Conservation (phyloP, 2,113 vertebrate species). For the Castor canadensis region DNA sequence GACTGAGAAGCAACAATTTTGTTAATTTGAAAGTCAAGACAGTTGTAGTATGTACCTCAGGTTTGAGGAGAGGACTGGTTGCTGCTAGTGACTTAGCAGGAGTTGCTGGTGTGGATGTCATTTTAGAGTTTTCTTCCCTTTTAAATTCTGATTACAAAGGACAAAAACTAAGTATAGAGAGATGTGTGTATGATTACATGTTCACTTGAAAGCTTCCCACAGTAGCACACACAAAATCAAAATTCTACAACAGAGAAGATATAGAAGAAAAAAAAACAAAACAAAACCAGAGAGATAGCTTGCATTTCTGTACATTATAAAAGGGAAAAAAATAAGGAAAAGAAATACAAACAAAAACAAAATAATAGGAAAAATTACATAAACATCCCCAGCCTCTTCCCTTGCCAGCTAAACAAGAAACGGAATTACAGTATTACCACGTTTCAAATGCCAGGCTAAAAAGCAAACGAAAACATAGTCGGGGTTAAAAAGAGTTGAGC, state of each 20-base stretch:
- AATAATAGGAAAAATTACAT: constrained; percentile 55
- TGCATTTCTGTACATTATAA: constrained; percentile 87
- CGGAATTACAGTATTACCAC: constrained; percentile 88
- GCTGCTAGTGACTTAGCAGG: neutral
- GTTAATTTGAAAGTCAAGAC: neutral
- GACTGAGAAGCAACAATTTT: neutral
- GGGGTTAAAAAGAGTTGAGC: constrained; percentile 84
- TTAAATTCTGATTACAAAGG: constrained; percentile 84
- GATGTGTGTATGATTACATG: constrained; percentile 73
- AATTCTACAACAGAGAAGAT: constrained; percentile 84
- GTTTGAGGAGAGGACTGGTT: neutral
- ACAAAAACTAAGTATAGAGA: constrained; percentile 75
- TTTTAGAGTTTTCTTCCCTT: constrained; percentile 85
- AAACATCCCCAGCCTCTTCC: constrained; percentile 80
- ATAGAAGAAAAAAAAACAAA: constrained; percentile 35
- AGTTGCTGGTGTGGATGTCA: neutral
- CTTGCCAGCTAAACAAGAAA: constrained; percentile 85
- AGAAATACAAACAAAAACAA: constrained; percentile 74
- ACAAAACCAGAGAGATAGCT: constrained; percentile 76
- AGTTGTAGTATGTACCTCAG: neutral
- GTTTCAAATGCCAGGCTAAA: constrained; percentile 89
- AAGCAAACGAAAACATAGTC: constrained; percentile 87
- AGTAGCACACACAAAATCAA: constrained; percentile 86
- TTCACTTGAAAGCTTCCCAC: constrained; percentile 76
- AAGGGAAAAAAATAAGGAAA: constrained; percentile 69